These are phyloP conservation scores for Drosophila willistoni DNA, from an alignment of 1,140 invertebrate genomes.

Conservation along the genomic window DNA sequence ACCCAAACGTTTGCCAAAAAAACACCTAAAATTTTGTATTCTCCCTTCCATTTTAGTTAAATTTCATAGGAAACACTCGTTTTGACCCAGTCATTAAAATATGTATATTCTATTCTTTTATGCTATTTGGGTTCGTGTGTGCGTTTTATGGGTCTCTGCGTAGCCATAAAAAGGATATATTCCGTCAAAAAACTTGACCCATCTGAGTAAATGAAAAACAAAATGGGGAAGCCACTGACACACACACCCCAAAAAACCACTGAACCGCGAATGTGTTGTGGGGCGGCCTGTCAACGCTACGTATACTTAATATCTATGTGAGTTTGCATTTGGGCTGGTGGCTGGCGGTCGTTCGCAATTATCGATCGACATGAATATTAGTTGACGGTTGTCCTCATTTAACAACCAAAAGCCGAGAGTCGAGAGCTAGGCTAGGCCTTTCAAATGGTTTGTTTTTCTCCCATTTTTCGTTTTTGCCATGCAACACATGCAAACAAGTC, in stretches of 20 bases:
- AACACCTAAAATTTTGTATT: no score
- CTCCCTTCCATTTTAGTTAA: no score
- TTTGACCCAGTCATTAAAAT: no score
- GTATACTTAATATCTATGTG: conserved; percentile 70
- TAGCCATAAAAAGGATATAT: no score
- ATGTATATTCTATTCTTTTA: no score
- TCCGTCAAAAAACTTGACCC: background rate
- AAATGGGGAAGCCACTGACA: conserved; percentile 1
- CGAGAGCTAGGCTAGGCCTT: conserved; percentile 32
- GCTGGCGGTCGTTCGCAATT: conserved; percentile 46
- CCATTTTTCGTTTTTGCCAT: conserved; percentile 43
- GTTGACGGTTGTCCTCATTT: conserved; percentile 70
- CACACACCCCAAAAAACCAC: conserved; percentile 62
- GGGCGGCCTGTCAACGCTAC: conserved; percentile 56
- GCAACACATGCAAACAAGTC: conserved; percentile 74
- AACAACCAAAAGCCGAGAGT: conserved; percentile 29
- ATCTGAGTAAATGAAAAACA: background rate
- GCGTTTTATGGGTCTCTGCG: no score
- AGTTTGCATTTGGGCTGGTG: conserved; percentile 61
- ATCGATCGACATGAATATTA: conserved; percentile 80
- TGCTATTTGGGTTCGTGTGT: no score
- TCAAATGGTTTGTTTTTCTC: conserved; percentile 40
- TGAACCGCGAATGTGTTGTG: conserved; percentile 64
- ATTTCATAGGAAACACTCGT: no score
- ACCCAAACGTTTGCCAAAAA: no score